Percentiles rank a stretch among this genome's conserved stretches.
Conservation (phyloP, 2,113 vertebrate species). For the Aleadryas rufinucha region DNA sequence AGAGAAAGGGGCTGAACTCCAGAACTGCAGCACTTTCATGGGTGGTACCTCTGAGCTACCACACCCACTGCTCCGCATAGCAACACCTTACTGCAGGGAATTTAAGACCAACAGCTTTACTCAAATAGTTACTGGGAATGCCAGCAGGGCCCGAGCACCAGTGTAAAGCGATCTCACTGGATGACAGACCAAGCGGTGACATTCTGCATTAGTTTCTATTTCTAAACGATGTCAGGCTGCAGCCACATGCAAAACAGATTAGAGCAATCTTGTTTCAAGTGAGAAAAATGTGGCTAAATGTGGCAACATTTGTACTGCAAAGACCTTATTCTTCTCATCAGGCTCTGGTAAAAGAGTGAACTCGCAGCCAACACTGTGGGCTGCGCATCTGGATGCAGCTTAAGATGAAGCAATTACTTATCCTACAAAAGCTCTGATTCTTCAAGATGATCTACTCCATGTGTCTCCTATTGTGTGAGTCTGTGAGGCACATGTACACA, state of each 20-base stretch:
- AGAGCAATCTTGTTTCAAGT: background rate
- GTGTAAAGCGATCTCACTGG: background rate
- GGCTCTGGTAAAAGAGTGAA: background rate
- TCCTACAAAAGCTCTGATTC: background rate
- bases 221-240: background rate
- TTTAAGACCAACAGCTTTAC: background rate
- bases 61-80: background rate
- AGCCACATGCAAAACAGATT: background rate
- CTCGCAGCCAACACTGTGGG: background rate
- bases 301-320: background rate
- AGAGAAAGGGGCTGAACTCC: background rate
- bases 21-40: background rate
- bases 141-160: background rate
- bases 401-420: constrained; percentile 41
- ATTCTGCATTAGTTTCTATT: background rate
- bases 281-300: background rate
- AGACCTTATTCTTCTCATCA: background rate
- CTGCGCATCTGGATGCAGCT: background rate
- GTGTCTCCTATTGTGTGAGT: background rate
- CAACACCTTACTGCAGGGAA: background rate
- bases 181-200: background rate
- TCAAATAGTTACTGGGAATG: background rate
- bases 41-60: background rate
- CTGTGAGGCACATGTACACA: constrained; percentile 27
- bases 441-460: background rate